phyloP scores from a whole-genome alignment of 2,797 vertebrate species.

The Vultur gryphus region DNA sequence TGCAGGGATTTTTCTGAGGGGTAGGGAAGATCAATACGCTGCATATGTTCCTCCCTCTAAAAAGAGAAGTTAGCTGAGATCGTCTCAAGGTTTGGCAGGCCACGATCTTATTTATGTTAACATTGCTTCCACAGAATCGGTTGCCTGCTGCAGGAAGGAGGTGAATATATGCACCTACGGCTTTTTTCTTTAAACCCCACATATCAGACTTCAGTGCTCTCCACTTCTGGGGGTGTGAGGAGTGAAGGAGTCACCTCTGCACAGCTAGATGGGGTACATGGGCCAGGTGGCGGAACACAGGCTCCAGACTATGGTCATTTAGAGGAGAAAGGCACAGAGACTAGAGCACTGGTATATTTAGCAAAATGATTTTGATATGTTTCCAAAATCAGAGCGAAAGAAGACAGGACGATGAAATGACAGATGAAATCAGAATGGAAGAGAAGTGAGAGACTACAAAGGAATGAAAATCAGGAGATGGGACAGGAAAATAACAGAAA shows the following conservation, averaged over 20 bases:
- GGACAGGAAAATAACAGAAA: not conserved
- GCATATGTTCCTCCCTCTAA: not conserved
- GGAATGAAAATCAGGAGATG: not conserved
- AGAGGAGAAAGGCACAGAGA: not conserved
- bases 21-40: constrained; percentile 1
- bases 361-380: not conserved
- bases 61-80: not conserved
- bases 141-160: not conserved
- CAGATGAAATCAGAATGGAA: not conserved
- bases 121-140: not conserved
- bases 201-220: not conserved
- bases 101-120: not conserved
- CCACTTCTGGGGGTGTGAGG: not conserved
- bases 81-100: not conserved
- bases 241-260: not conserved
- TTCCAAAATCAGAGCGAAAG: not conserved
- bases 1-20: constrained; percentile 37
- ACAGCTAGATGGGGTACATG: not conserved
- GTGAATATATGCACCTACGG: not conserved
- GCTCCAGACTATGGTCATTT: not conserved
- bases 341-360: not conserved
- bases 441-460: not conserved
- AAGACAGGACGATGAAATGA: not conserved
- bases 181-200: not conserved
- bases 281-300: not conserved